Percentiles rank a stretch among this genome's conserved stretches.
Conservation (phyloP, 2,797 vertebrate genomes). For the Cephalopachus bancanus region DNA sequence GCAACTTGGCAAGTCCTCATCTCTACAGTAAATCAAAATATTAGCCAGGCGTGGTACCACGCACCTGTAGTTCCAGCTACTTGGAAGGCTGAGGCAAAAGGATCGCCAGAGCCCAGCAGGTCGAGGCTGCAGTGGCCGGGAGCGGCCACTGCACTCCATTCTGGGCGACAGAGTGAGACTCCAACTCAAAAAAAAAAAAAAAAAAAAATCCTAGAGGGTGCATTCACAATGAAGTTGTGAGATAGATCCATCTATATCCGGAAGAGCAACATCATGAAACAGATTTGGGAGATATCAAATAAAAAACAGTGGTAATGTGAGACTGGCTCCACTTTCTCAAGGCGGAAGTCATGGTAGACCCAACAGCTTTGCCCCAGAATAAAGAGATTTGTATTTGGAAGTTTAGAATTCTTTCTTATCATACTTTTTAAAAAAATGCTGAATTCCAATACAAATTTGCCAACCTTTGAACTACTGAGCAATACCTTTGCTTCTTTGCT, state of each 20-base stretch:
- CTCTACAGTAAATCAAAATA: no score
- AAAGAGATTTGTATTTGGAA: constrained; percentile 36
- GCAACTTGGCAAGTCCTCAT: no score
- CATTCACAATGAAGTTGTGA: not conserved
- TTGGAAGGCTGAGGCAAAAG: no score
- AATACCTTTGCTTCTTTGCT: not conserved
- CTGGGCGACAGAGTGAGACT: no score
- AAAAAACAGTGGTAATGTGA: not conserved
- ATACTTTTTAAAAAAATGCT: not conserved
- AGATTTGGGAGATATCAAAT: constrained; percentile 14
- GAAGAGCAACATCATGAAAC: not conserved
- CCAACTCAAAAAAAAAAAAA: no score
- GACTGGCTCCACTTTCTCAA: constrained; percentile 8
- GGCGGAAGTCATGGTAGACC: not conserved
- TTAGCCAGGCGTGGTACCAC: no score
- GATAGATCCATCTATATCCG: not conserved
- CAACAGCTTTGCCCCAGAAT: not conserved
- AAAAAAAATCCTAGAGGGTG: not conserved
- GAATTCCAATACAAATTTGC: constrained; percentile 45
- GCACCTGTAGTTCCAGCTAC: no score
- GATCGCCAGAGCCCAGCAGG: no score
- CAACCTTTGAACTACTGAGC: not conserved
- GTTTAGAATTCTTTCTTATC: not conserved
- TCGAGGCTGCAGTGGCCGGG: no score
- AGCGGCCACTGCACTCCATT: no score